A percentile compares a stretch with the other conserved stretches of the same genome.
phyloP scores from a whole-genome alignment of 2,797 vertebrate genomes.

The Gallinago solitaria region DNA sequence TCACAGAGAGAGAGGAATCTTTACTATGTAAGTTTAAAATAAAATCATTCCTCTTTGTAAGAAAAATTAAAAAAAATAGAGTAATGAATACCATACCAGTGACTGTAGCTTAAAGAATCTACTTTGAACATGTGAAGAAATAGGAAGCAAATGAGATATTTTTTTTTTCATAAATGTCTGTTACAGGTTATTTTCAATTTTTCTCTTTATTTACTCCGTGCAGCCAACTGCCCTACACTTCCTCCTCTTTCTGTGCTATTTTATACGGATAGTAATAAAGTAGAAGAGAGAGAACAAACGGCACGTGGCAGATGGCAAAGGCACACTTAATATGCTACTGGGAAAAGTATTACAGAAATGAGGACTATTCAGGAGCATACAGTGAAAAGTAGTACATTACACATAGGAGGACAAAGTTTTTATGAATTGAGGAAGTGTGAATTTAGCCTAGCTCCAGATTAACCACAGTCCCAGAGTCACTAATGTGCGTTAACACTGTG shows the following conservation, averaged over 20 bases:
- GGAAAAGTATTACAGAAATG: conserved; percentile 28
- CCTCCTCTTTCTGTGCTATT: neutral
- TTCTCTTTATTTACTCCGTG: neutral
- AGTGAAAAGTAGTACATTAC: neutral
- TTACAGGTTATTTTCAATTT: neutral
- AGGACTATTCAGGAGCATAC: neutral
- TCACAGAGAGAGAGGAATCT: neutral
- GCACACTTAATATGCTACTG: neutral
- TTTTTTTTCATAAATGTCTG: neutral
- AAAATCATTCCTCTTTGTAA: neutral
- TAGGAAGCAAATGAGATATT: neutral
- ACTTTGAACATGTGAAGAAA: neutral
- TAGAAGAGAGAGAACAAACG: neutral
- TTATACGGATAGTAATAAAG: neutral
- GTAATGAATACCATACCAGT: neutral
- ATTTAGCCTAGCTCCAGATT: conserved; percentile 1
- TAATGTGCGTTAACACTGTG: neutral
- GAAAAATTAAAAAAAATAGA: neutral
- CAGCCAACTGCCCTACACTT: neutral
- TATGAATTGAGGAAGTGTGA: neutral
- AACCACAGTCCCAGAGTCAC: neutral
- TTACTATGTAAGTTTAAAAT: neutral
- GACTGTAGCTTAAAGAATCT: neutral
- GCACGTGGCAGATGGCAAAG: neutral
- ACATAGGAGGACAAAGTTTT: neutral